Conservation (phyloP, 2,888 invertebrate genomes). For the Acleris sparsana region DNA sequence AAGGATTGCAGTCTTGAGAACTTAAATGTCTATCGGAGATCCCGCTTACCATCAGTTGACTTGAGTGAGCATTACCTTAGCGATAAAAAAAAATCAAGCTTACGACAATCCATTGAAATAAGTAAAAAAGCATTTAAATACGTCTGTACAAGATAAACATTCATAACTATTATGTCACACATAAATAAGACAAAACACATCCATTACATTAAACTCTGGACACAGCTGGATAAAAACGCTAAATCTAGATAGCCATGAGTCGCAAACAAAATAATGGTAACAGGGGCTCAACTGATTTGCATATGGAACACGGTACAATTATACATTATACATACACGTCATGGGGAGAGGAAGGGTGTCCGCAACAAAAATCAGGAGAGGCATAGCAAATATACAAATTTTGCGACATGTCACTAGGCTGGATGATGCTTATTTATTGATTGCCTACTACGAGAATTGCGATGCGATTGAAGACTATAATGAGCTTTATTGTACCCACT, state of each 20-base stretch:
- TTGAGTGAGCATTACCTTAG: too few relatives aligned
- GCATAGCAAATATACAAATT: background rate
- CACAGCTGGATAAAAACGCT: conserved; percentile 35
- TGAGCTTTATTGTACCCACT: too few relatives aligned
- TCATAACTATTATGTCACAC: conserved; percentile 15
- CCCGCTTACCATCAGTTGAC: too few relatives aligned
- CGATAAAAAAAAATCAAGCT: too few relatives aligned
- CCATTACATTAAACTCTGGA: conserved; percentile 28
- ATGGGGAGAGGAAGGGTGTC: background rate
- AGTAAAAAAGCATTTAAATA: background rate
- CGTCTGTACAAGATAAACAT: background rate
- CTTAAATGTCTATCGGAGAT: too few relatives aligned
- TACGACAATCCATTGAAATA: too few relatives aligned
- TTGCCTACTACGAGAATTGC: too few relatives aligned
- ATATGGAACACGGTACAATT: conserved; percentile 73
- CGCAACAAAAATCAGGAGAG: background rate
- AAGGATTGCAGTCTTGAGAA: too few relatives aligned
- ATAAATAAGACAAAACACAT: conserved; percentile 25
- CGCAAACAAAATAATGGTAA: conserved; percentile 76
- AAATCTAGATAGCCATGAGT: conserved; percentile 45
- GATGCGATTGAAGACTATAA: too few relatives aligned
- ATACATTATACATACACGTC: background rate
- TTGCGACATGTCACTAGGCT: too few relatives aligned
- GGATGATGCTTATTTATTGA: too few relatives aligned
- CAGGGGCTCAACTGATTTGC: conserved; percentile 76